phyloP scores from a whole-genome alignment of 2,113 vertebrate species.

The Eidolon helvum region DNA sequence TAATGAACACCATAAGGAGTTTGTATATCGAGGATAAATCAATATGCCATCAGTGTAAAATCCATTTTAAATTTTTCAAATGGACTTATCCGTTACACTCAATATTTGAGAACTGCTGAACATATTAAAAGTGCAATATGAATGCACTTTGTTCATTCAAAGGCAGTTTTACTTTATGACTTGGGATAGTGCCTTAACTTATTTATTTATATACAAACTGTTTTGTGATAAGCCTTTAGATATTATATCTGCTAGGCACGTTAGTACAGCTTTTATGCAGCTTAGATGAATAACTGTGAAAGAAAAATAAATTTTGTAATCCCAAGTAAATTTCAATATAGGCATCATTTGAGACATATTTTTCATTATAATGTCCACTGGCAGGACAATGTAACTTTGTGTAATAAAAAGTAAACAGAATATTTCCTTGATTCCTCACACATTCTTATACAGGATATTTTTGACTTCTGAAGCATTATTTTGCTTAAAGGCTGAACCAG shows the following conservation, averaged over 20 bases:
- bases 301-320: constrained; percentile 40
- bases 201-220: constrained; percentile 55
- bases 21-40: constrained; percentile 72
- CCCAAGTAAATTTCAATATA: background rate
- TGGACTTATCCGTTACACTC: constrained; percentile 64
- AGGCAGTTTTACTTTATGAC: constrained; percentile 79
- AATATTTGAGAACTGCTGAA: constrained; percentile 63
- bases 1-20: constrained; percentile 72
- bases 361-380: background rate
- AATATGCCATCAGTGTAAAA: constrained; percentile 72
- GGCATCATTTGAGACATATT: background rate
- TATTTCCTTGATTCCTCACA: background rate
- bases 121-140: constrained; percentile 57
- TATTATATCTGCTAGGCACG: constrained; percentile 52
- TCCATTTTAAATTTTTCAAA: constrained; percentile 77
- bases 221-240: constrained; percentile 56
- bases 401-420: background rate
- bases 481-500: background rate
- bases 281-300: constrained; percentile 42
- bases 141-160: constrained; percentile 78
- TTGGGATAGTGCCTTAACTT: constrained; percentile 65
- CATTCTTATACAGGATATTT: background rate
- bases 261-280: constrained; percentile 21
- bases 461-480: background rate
- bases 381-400: background rate